Conservation (phyloP, 2,888 invertebrate genomes). For the Agelastica alni region DNA sequence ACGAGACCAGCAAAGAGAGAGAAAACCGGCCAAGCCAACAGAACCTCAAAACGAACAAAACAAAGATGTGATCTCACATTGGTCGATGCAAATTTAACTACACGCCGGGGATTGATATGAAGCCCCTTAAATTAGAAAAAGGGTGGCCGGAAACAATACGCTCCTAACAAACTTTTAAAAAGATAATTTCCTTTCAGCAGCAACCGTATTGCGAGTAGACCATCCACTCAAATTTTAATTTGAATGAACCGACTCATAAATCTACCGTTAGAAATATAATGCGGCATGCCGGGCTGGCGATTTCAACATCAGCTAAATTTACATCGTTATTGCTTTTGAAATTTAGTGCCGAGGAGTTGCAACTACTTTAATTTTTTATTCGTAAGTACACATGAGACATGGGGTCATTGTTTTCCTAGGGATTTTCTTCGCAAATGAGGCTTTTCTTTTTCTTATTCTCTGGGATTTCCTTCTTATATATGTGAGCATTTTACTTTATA, state of each 20-base stretch:
- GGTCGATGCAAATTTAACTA: slow-evolving; percentile 31
- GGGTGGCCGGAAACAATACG: slow-evolving; percentile 43
- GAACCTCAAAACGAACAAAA: slow-evolving; percentile 20
- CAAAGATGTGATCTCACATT: slow-evolving; percentile 28
- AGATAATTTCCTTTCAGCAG: slow-evolving; percentile 45
- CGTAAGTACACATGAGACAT: slow-evolving; percentile 24
- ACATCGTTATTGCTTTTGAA: slow-evolving; percentile 56
- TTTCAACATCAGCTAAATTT: slow-evolving; percentile 54
- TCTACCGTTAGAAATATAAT: slow-evolving; percentile 53
- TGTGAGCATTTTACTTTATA: neutral
- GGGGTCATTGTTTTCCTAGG: slow-evolving; percentile 19
- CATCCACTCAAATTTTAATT: slow-evolving; percentile 55
- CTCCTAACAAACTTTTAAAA: slow-evolving; percentile 47
- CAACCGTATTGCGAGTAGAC: slow-evolving; percentile 47
- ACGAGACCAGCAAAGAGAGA: slow-evolving; percentile 17
- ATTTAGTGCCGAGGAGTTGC: slow-evolving; percentile 50
- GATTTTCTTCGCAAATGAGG: slow-evolving; percentile 19
- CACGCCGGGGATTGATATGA: slow-evolving; percentile 33
- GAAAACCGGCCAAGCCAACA: slow-evolving; percentile 6
- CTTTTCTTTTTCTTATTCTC: slow-evolving; percentile 3
- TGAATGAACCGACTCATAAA: slow-evolving; percentile 54
- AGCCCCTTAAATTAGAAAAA: slow-evolving; percentile 35
- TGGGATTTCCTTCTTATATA: neutral
- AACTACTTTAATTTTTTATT: slow-evolving; percentile 35
- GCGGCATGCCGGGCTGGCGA: slow-evolving; percentile 52